Conservation (phyloP, 2,888 invertebrate genomes). For the Agrotis clavis region DNA sequence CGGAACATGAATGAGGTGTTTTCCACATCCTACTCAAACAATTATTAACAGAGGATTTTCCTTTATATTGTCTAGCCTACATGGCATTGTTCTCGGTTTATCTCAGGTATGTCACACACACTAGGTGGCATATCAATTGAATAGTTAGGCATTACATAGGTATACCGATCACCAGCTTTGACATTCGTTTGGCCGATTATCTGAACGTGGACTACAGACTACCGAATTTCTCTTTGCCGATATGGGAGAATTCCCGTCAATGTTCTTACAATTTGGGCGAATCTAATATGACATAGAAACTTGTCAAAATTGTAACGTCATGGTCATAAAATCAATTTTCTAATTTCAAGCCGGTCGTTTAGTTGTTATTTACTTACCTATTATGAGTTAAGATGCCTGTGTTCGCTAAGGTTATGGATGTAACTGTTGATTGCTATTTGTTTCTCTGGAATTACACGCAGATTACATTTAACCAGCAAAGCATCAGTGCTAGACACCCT, state of each 20-base stretch:
- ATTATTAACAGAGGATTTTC: conserved; percentile 2
- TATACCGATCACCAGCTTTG: conserved; percentile 44
- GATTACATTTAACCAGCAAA: too few species aligned
- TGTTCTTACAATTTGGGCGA: conserved; percentile 7
- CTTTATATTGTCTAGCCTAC: neutral
- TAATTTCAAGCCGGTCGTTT: neutral
- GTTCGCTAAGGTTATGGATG: neutral
- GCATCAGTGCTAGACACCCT: too few species aligned
- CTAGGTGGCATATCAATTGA: conserved; percentile 44
- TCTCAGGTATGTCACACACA: conserved; percentile 50
- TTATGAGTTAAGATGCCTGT: neutral
- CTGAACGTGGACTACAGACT: conserved; percentile 64
- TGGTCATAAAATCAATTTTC: neutral
- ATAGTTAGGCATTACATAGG: conserved; percentile 8
- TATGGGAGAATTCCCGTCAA: conserved; percentile 27
- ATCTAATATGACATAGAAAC: neutral
- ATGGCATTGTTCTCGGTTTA: conserved; percentile 26
- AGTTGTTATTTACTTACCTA: neutral
- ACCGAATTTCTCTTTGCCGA: conserved; percentile 36
- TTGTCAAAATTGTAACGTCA: neutral
- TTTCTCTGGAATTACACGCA: neutral
- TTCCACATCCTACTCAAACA: neutral
- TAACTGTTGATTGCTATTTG: neutral
- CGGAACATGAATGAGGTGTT: neutral
- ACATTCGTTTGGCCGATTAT: conserved; percentile 51